Conservation (phyloP, 2,797 vertebrate species). For the Mus caroli region DNA sequence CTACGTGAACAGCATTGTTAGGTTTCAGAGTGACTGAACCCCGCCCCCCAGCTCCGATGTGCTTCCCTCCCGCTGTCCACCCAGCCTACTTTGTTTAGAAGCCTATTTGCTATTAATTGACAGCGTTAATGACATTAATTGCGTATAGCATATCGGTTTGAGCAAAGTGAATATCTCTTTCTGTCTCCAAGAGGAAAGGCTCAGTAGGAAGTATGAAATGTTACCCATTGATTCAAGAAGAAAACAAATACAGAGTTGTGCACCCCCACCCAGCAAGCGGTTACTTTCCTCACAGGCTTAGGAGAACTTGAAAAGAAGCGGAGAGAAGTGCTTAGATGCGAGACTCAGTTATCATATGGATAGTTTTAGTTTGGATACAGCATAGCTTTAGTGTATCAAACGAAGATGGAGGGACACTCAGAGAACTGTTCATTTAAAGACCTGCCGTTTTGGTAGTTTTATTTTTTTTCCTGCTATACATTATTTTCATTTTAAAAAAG, state of each 20-base stretch:
- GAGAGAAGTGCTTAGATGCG: conserved; percentile 65
- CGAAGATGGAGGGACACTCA: conserved; percentile 64
- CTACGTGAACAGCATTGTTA: conserved; percentile 69
- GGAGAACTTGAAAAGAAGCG: conserved; percentile 71
- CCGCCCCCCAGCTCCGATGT: background rate
- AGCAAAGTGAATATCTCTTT: conserved; percentile 86
- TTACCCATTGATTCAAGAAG: conserved; percentile 80
- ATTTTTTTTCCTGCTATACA: background rate
- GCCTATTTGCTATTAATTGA: conserved; percentile 83
- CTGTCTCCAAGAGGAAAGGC: conserved; percentile 80
- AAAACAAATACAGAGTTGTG: conserved; percentile 72
- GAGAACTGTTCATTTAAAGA: conserved; percentile 51
- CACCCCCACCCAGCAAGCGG: background rate
- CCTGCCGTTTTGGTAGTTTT: background rate
- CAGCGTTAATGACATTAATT: conserved; percentile 85
- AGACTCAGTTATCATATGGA: conserved; percentile 75
- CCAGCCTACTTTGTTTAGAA: conserved; percentile 80
- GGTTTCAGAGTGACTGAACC: conserved; percentile 31
- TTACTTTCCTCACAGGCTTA: background rate
- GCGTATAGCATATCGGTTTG: conserved; percentile 85
- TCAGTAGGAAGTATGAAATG: conserved; percentile 84
- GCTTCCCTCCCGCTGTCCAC: conserved; percentile 67
- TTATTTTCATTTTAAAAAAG: conserved; percentile 11
- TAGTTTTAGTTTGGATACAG: conserved; percentile 69
- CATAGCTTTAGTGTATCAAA: background rate